phyloP scores from a whole-genome alignment of 35 echinoderm and acorn worm species.

The Heliocidaris erythrogramma region DNA sequence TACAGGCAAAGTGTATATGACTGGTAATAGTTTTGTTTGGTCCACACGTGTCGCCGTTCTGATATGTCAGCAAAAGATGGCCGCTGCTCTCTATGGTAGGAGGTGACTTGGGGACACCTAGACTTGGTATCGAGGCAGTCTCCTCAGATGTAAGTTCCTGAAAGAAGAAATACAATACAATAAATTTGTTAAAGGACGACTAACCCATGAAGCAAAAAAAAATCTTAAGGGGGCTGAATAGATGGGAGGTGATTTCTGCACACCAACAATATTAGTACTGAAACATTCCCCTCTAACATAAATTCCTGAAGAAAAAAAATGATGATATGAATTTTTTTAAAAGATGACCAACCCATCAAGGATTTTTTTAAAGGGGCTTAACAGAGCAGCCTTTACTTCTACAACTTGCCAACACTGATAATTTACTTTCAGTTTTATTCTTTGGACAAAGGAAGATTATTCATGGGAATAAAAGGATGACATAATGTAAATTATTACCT shows the following conservation, averaged over 20 bases:
- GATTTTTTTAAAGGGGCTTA: too few relatives aligned
- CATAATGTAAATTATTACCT: too few relatives aligned
- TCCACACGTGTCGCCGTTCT: slow-evolving; percentile 58
- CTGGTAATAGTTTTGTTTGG: slow-evolving; percentile 41
- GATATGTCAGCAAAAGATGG: slow-evolving; percentile 67
- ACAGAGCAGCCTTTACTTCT: too few relatives aligned
- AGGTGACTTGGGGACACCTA: slow-evolving; percentile 61
- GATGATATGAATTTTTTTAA: too few relatives aligned
- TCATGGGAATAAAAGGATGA: too few relatives aligned
- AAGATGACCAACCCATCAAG: too few relatives aligned
- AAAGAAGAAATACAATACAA: not conserved
- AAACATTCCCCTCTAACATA: slow-evolving; percentile 47
- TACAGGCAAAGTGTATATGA: slow-evolving; percentile 81
- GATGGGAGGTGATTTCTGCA: slow-evolving; percentile 50
- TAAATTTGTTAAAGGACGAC: too few relatives aligned
- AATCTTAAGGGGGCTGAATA: too few relatives aligned
- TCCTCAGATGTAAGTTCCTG: slow-evolving; percentile 45
- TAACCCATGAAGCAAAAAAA: too few relatives aligned
- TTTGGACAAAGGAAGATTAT: too few relatives aligned
- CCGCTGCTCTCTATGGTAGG: slow-evolving; percentile 80
- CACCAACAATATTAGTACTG: slow-evolving; percentile 58
- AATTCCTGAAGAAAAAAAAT: not conserved
- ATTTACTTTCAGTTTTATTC: too few relatives aligned
- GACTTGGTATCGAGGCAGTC: slow-evolving; percentile 41
- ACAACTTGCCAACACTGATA: too few relatives aligned